Conservation (phyloP, 2,888 invertebrate species). For the Invenusta paracnida region DNA sequence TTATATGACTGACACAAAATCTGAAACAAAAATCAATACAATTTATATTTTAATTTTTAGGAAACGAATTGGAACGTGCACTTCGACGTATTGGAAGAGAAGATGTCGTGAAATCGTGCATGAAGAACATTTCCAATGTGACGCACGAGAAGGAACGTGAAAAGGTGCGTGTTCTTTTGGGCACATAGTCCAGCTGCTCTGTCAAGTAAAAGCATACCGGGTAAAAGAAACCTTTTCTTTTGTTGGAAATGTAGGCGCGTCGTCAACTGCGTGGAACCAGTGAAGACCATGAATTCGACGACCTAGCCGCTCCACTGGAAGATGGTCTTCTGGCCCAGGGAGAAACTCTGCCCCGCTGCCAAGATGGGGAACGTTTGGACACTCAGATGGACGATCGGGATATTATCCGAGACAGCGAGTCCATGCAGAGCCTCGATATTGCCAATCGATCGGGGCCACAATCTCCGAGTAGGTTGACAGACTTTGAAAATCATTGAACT, state of each 20-base stretch:
- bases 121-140: constrained; percentile 70
- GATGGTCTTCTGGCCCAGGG: background rate
- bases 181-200: too few relatives aligned
- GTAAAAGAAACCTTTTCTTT: too few relatives aligned
- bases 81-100: constrained; percentile 79
- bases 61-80: constrained; percentile 75
- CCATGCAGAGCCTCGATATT: constrained; percentile 35
- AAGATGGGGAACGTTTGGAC: background rate
- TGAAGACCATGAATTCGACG: background rate
- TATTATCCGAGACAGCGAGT: constrained; percentile 40
- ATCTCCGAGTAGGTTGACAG: too few relatives aligned
- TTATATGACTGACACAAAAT: too few relatives aligned
- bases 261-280: background rate
- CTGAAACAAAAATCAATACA: background rate
- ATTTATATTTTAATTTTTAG: constrained; percentile 57
- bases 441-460: background rate
- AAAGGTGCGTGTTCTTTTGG: background rate
- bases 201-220: too few relatives aligned
- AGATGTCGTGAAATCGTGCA: constrained; percentile 80
- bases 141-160: constrained; percentile 69
- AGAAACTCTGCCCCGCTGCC: background rate
- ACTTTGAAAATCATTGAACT: too few relatives aligned
- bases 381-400: constrained; percentile 3
- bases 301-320: background rate
- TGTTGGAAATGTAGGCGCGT: background rate